Base-by-base conservation (phyloP, 2,888 invertebrate species). In the Sphinx pinastri region DNA sequence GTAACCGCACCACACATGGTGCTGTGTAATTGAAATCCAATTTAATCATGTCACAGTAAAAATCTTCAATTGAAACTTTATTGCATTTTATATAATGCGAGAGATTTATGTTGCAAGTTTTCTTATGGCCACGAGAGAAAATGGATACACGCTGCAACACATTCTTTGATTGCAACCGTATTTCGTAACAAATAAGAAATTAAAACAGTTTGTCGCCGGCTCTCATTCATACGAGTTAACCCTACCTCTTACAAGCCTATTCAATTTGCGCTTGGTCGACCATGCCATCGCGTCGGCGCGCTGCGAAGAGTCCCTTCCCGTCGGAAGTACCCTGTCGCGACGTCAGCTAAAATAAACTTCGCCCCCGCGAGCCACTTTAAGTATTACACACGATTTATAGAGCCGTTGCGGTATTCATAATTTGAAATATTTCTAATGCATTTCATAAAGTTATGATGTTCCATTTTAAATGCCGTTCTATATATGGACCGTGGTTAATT, bases 21-120 rank as follows among this genome's bases (percentile, higher is more conserved):
- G 63, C 47, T 7, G 47, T 49, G 66, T 16, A 45, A 54, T 73
- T 72, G 72, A 70, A 77, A 78, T 72, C 68, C 71, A 67, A 71
- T 70, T 71, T 67, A 68, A 16, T 47, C 55, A 31, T 49, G 49
- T 66, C 52, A 52, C 51, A 31, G 59, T 19, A 45, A 51, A 25
- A 51, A 60, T n/a, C 52, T 63, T 63, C 63, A 13, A 63, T 63
- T 19, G 63, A 63, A 63, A 13, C 47, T 63, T 49, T 59, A 54
- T 51, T 38, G n/a, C 52, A 49, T 52, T 47, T 11, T 49, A 68
- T 49, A 57, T 58, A 68, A 68, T 49, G 47, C 52, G 51, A 54
- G 16, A 14, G 63, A 69, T 63, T 63, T 54, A n/a, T 69, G 54
- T 54, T 13, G 51, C 52, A 38, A 14, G 25, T 52, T 60, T 52